These are phyloP conservation scores for Plutomurus gul DNA, from an alignment of 1,140 invertebrate genomes.

Conservation along the genomic window DNA sequence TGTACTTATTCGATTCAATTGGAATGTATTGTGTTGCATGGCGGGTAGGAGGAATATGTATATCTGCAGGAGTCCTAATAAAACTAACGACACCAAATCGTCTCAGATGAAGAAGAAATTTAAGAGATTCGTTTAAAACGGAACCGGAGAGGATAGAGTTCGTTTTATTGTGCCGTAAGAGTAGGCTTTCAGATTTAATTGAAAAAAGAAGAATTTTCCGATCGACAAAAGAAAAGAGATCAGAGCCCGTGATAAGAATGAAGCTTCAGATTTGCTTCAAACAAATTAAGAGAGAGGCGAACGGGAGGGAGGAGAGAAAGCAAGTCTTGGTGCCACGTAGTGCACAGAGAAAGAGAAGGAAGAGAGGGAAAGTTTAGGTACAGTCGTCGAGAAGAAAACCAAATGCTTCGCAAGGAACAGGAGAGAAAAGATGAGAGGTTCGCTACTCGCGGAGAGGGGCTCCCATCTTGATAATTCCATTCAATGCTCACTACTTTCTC, in stretches of 20 bases:
- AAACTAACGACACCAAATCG: background rate
- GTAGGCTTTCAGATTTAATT: slow-evolving; percentile 18
- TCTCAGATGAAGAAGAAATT: background rate
- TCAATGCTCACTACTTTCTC: background rate
- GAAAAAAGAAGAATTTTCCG: slow-evolving; percentile 29
- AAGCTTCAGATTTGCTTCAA: slow-evolving; percentile 28
- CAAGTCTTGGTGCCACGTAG: background rate
- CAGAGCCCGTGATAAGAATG: slow-evolving; percentile 27
- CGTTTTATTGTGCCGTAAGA: slow-evolving; percentile 3
- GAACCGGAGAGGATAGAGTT: background rate
- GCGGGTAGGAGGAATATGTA: too few species aligned
- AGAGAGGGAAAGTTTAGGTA: background rate
- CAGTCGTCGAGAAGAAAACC: too few species aligned
- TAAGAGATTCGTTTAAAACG: slow-evolving; percentile 7
- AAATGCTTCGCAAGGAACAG: too few species aligned
- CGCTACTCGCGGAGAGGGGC: too few species aligned
- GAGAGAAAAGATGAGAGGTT: too few species aligned
- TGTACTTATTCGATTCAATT: background rate
- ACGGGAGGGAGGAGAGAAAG: background rate
- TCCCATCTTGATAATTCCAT: background rate
- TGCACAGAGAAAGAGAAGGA: background rate
- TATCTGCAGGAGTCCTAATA: background rate
- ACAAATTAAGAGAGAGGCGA: slow-evolving; percentile 26
- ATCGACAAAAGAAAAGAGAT: slow-evolving; percentile 33
- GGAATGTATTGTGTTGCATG: slow-evolving; percentile 17